Percentiles rank a stretch among this genome's conserved stretches.
Evolutionary conservation across 2,888 invertebrate genomes (phyloP).

Genomic region (Agonum fuliginosum): DNA sequence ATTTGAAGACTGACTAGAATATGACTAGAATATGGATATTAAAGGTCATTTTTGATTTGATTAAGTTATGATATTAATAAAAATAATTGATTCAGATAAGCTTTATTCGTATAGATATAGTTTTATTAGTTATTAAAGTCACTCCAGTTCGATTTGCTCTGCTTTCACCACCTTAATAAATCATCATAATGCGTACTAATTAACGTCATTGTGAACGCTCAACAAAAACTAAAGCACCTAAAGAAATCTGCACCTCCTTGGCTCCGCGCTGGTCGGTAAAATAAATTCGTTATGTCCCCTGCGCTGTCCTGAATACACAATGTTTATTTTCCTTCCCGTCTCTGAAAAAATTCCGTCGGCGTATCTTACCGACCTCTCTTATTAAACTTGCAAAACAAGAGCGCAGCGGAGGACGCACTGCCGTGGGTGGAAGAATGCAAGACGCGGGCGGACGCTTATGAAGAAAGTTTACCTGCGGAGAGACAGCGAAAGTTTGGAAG

Average conservation of each 20-base stretch:
- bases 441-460: background rate
- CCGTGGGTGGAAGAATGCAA: conserved; percentile 49
- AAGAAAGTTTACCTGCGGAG: background rate
- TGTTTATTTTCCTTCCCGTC: conserved; percentile 47
- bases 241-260: conserved; percentile 45
- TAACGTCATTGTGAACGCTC: background rate
- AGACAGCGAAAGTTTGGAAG: background rate
- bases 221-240: conserved; percentile 50
- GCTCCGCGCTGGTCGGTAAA: conserved; percentile 33
- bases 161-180: conserved; percentile 15
- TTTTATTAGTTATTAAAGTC: background rate
- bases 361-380: conserved; percentile 55
- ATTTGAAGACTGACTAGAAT: no score
- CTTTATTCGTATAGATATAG: no score
- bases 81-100: no score
- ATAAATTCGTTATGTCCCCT: conserved; percentile 51
- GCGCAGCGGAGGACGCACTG: conserved; percentile 24
- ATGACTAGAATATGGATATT: no score
- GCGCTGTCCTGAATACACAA: conserved; percentile 50
- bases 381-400: conserved; percentile 54
- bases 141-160: conserved; percentile 2
- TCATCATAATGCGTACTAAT: conserved; percentile 43
- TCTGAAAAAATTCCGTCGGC: conserved; percentile 49
- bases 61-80: no score
- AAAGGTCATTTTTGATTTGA: no score